Evolutionary conservation across 2,888 invertebrate species (phyloP).

Genomic region (Ceratothoa steindachneri): DNA sequence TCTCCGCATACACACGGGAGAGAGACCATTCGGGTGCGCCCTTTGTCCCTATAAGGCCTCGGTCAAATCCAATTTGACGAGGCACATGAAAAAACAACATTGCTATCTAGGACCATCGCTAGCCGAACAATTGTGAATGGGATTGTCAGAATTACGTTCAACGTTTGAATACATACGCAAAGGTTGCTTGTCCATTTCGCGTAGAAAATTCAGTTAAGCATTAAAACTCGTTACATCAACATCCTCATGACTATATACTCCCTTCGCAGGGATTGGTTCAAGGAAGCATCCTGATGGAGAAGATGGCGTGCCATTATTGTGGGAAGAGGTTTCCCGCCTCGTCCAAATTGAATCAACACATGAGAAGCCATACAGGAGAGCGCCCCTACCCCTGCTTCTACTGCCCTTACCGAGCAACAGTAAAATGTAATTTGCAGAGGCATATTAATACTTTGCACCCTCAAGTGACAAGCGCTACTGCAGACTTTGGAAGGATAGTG

Average conservation of each 20-base stretch:
- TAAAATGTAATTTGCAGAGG: conserved; percentile 9
- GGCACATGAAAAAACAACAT: conserved; percentile 29
- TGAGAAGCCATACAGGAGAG: conserved; percentile 18
- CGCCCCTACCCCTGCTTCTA: conserved; percentile 14
- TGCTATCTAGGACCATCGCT: background rate
- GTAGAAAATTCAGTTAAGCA: too few relatives aligned
- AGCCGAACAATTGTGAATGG: too few relatives aligned
- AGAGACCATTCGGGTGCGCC: conserved; percentile 18
- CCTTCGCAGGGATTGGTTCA: background rate
- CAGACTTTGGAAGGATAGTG: background rate
- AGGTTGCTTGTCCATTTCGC: too few relatives aligned
- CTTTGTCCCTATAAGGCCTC: conserved; percentile 28
- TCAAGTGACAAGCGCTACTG: background rate
- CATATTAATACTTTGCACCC: background rate
- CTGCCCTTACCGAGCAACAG: conserved; percentile 16
- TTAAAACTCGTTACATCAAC: too few relatives aligned
- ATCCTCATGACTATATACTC: too few relatives aligned
- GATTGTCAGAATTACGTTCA: too few relatives aligned
- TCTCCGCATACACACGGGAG: conserved; percentile 42
- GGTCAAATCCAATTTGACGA: conserved; percentile 32
- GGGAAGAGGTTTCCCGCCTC: conserved; percentile 6
- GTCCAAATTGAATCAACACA: conserved; percentile 11
- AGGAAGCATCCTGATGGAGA: background rate
- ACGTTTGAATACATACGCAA: too few relatives aligned
- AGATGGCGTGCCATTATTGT: conserved; percentile 2